Percentiles rank a stretch among this genome's conserved stretches.
These are phyloP conservation scores for Meta bourneti DNA, from an alignment of 2,888 invertebrate species.

Conservation along the genomic window DNA sequence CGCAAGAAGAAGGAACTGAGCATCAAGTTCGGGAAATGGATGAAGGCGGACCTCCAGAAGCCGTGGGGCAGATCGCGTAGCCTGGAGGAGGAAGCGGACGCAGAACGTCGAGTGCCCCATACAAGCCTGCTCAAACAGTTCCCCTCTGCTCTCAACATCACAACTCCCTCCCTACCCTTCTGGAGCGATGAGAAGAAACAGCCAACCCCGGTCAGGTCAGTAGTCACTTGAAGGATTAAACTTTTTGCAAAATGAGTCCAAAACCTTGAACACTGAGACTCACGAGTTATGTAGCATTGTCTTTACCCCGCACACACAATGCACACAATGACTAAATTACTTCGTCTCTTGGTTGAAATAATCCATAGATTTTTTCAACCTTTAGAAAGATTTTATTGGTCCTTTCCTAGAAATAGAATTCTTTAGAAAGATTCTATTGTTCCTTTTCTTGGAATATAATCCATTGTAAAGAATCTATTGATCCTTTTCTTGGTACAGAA, in stretches of 20 bases:
- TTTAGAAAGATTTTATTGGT: no score
- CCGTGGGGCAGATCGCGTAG: constrained; percentile 57
- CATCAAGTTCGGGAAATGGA: constrained; percentile 99
- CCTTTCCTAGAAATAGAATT: no score
- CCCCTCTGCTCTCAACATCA: constrained; percentile 66
- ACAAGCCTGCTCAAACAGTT: constrained; percentile 36
- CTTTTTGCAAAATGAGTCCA: no score
- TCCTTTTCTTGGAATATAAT: no score
- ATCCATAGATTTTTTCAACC: no score
- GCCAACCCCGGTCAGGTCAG: constrained; percentile 48
- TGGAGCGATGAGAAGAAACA: constrained; percentile 45
- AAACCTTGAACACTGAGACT: no score
- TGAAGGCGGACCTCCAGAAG: constrained; percentile 80
- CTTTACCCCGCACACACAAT: no score
- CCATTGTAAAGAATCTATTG: no score
- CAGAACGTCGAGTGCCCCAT: constrained; percentile 5
- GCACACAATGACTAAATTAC: background rate
- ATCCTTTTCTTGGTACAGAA: no score
- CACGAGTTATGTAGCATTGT: no score
- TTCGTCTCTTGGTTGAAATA: background rate
- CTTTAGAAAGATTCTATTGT: no score
- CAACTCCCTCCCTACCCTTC: constrained; percentile 43
- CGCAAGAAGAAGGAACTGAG: constrained; percentile 99
- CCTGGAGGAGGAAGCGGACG: constrained; percentile 60
- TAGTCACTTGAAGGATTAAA: background rate